phyloP scores from a whole-genome alignment of 2,888 invertebrate genomes.

The Ophion slaviceki region DNA sequence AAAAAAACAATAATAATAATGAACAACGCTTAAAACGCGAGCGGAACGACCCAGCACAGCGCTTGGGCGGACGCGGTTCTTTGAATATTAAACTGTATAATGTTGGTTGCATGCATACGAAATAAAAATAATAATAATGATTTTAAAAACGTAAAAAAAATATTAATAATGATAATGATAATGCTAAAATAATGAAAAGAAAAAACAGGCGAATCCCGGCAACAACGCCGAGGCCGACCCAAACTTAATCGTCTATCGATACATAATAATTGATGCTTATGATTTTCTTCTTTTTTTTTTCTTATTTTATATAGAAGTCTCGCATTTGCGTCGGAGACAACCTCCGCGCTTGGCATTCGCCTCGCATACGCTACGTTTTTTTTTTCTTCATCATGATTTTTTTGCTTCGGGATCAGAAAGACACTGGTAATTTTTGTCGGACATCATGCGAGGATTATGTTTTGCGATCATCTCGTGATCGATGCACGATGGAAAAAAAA shows the following conservation, averaged over 20 bases:
- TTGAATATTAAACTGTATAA: slow-evolving; percentile 71
- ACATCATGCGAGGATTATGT: slow-evolving; percentile 25
- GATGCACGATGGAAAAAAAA: slow-evolving; percentile 29
- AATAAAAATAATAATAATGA: slow-evolving; percentile 72
- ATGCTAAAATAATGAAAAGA: slow-evolving; percentile 36
- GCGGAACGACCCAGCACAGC: slow-evolving; percentile 73
- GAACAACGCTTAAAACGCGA: slow-evolving; percentile 67
- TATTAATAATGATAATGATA: slow-evolving; percentile 64
- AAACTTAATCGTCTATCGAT: slow-evolving; percentile 75
- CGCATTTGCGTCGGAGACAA: slow-evolving; percentile 78
- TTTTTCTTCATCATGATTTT: slow-evolving; percentile 60
- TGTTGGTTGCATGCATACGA: slow-evolving; percentile 77
- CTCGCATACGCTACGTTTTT: slow-evolving; percentile 78
- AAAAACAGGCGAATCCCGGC: slow-evolving; percentile 66
- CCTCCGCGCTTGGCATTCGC: slow-evolving; percentile 78
- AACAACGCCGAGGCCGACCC: slow-evolving; percentile 72
- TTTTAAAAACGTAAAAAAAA: slow-evolving; percentile 62
- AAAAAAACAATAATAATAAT: slow-evolving; percentile 60
- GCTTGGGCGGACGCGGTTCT: slow-evolving; percentile 69
- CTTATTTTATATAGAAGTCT: slow-evolving; percentile 74
- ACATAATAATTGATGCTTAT: slow-evolving; percentile 72
- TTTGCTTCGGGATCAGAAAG: slow-evolving; percentile 67
- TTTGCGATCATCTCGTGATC: slow-evolving; percentile 39
- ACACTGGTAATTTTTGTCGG: slow-evolving; percentile 59
- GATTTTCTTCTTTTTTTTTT: slow-evolving; percentile 69